A percentile compares a stretch with the other conserved stretches of the same genome.
phyloP scores from a whole-genome alignment of 2,113 vertebrate species.

The Chamaea fasciata region DNA sequence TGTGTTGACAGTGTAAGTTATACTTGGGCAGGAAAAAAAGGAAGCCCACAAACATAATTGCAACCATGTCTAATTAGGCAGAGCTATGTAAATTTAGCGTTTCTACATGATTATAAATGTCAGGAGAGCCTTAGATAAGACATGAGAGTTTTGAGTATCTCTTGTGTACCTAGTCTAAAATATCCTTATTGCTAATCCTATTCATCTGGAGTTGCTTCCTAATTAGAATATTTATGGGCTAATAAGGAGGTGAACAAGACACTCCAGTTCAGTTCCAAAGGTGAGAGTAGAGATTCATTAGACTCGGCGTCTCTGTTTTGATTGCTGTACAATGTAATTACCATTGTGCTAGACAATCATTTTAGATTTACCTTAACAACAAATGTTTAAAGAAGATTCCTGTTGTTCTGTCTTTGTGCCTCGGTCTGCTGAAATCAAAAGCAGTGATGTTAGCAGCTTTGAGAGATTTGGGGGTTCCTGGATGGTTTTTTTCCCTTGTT shows the following conservation, averaged over 20 bases:
- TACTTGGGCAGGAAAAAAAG: conserved; percentile 42
- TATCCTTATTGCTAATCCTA: conserved; percentile 69
- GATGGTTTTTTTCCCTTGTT: not conserved
- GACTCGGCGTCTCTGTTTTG: conserved; percentile 65
- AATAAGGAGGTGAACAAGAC: conserved; percentile 80
- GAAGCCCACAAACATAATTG: conserved; percentile 58
- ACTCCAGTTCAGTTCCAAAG: conserved; percentile 68
- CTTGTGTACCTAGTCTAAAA: conserved; percentile 45
- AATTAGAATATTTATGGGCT: conserved; percentile 87
- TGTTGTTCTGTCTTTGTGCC: not conserved
- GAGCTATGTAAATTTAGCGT: conserved; percentile 67
- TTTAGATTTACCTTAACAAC: conserved; percentile 15
- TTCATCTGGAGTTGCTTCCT: conserved; percentile 73
- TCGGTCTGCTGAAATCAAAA: not conserved
- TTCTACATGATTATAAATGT: conserved; percentile 71
- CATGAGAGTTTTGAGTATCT: conserved; percentile 57
- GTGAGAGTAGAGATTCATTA: conserved; percentile 70
- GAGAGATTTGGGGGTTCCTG: not conserved
- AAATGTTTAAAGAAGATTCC: conserved; percentile 26
- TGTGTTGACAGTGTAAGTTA: conserved; percentile 32
- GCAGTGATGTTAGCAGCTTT: not conserved
- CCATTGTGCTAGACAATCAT: conserved; percentile 16
- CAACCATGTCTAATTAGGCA: conserved; percentile 72
- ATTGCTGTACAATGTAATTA: conserved; percentile 57
- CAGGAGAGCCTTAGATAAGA: conserved; percentile 67